These are phyloP conservation scores for Eupeodes latifasciatus DNA, from an alignment of 2,888 invertebrate genomes.

Conservation along the genomic window DNA sequence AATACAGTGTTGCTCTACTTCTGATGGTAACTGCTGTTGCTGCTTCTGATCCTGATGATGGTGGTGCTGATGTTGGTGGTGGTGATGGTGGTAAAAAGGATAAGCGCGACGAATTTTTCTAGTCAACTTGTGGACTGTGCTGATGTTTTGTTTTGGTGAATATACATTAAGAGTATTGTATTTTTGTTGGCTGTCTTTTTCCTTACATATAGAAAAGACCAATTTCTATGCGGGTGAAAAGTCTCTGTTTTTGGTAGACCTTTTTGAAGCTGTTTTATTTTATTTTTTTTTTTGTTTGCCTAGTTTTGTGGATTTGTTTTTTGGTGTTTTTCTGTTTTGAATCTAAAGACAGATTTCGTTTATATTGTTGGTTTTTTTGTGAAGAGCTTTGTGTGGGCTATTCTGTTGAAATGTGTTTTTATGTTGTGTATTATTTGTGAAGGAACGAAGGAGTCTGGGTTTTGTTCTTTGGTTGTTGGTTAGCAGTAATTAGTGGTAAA, in stretches of 20 bases:
- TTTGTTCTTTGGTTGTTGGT: constrained; percentile 33
- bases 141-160: constrained; percentile 11
- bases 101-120: constrained; percentile 60
- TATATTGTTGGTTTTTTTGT: constrained; percentile 15
- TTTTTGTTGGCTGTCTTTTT: constrained; percentile 11
- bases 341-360: constrained; percentile 33
- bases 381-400: constrained; percentile 3
- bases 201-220: constrained; percentile 6
- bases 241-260: constrained; percentile 45
- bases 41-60: background rate
- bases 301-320: constrained; percentile 42
- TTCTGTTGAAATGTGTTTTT: constrained; percentile 38
- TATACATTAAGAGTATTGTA: constrained; percentile 40
- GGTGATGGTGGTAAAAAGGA: constrained; percentile 50
- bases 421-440: background rate
- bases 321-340: constrained; percentile 51
- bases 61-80: background rate
- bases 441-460: background rate
- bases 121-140: constrained; percentile 59
- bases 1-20: background rate
- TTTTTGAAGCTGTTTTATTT: constrained; percentile 17
- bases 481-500: constrained; percentile 41
- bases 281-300: background rate
- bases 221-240: constrained; percentile 50
- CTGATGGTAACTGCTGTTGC: constrained; percentile 17